A percentile compares a stretch with the other conserved stretches of the same genome.
Evolutionary conservation across 2,888 invertebrate genomes (phyloP).

Genomic region (Maniola hyperantus): DNA sequence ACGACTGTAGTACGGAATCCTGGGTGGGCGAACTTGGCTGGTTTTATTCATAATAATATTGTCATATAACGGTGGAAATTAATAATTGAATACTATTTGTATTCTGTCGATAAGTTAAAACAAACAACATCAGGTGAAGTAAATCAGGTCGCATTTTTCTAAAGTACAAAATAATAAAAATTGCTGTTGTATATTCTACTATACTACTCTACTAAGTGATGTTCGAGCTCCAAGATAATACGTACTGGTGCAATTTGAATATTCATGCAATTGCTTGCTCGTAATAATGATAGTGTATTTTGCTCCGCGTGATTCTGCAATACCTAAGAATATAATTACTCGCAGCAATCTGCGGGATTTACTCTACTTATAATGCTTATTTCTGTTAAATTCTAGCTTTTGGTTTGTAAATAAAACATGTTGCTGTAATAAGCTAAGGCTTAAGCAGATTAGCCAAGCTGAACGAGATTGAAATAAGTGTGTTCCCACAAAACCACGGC

Average conservation of each 20-base stretch:
- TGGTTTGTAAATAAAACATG: background rate
- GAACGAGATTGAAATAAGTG: background rate
- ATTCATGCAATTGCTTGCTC: constrained; percentile 12
- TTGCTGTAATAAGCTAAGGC: background rate
- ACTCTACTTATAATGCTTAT: background rate
- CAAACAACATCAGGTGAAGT: too few relatives aligned
- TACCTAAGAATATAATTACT: background rate
- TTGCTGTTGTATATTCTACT: background rate
- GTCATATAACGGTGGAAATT: too few relatives aligned
- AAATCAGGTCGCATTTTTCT: too few relatives aligned
- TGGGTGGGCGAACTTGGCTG: too few relatives aligned
- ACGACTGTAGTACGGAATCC: too few relatives aligned
- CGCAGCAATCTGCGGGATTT: background rate
- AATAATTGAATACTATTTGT: too few relatives aligned
- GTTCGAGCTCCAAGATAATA: background rate
- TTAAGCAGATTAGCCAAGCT: background rate
- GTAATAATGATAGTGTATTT: constrained; percentile 12
- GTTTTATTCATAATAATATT: too few relatives aligned
- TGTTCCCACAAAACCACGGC: constrained; percentile 3
- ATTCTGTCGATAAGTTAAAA: too few relatives aligned
- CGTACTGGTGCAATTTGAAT: constrained; percentile 9
- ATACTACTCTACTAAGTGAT: background rate
- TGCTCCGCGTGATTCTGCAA: constrained; percentile 5
- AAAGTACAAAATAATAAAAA: constrained; percentile 1
- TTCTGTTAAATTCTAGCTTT: background rate